phyloP scores from a whole-genome alignment of 2,888 invertebrate genomes.

The Caradrina clavipalpis region DNA sequence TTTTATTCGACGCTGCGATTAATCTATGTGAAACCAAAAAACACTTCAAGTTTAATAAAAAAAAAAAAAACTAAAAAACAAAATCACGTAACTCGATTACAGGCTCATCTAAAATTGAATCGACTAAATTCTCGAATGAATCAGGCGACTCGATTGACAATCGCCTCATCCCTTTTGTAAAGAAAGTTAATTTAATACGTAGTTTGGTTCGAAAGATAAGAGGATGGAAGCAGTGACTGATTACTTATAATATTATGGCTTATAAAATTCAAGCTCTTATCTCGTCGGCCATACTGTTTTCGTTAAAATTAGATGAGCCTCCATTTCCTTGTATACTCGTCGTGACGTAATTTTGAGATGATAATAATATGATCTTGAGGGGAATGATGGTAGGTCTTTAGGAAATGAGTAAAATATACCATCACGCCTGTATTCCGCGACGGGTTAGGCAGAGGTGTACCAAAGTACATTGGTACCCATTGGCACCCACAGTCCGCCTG shows the following conservation, averaged over 20 bases:
- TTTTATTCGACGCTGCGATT: background rate
- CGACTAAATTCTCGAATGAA: constrained; percentile 40
- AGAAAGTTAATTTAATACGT: constrained; percentile 66
- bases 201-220: constrained; percentile 60
- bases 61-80: constrained; percentile 3
- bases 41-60: background rate
- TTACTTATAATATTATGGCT: constrained; percentile 64
- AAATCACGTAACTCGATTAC: constrained; percentile 38
- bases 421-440: too few relatives aligned
- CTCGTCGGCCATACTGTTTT: constrained; percentile 62
- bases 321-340: constrained; percentile 49
- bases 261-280: constrained; percentile 62
- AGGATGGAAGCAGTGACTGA: constrained; percentile 57
- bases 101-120: constrained; percentile 50
- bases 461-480: too few relatives aligned
- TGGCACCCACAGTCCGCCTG: too few relatives aligned
- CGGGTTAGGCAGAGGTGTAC: too few relatives aligned
- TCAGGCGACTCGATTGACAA: constrained; percentile 39
- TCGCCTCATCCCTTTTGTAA: constrained; percentile 55
- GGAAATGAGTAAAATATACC: constrained; percentile 23
- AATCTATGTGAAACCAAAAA: background rate
- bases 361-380: constrained; percentile 6
- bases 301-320: constrained; percentile 57
- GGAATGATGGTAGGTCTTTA: background rate
- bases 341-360: constrained; percentile 52